Evolutionary conservation across 2,113 vertebrate species (phyloP), one percentile per base, ranked within the genome.

Genomic region (Oceanites oceanicus): DNA sequence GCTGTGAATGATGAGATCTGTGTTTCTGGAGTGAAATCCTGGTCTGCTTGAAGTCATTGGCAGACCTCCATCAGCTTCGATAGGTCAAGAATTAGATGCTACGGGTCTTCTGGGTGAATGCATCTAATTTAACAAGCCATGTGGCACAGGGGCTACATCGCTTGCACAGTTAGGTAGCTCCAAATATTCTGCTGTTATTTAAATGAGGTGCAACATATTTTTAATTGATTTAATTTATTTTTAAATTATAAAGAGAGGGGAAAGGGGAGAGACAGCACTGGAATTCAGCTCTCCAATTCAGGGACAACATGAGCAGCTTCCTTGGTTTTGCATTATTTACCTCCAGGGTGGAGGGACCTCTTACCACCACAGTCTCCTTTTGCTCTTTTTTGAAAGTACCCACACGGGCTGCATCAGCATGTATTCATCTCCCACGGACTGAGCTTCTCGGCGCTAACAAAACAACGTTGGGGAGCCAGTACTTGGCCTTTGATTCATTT

Each of bases 381-480:
- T 62, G 15, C 25, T 77, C 17, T 74, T 34, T 59, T 68, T 56
- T 68, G n/a, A 38, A 47, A 68, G 34, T 13, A n/a, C 22, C 45
- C 26, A 7, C 9, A 2, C 7, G 40, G 34, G 45, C 40, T 71
- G 30, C 36, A 32, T 45, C 42, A 27, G 11, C 27, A 4, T 7
- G 11, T 29, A 11, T 63, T 75, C 36, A 47, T 26, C 32, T 58
- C 40, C 34, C 32, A 22, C 1, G 10, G 19, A 7, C 17, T 40
- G 50, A 77, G 20, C 42, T 88, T 71, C 74, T 94, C 1, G 1
- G 29, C n/a, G 36, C 18, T 38, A n/a, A 29, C 7, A 59, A 47
- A 83, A 32, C 10, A 68, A 8, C 0, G 1, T 25, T 8, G 23
- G 19, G n/a, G 27, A 80, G 11, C 16, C 3, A 0, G 9, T 52